These are phyloP conservation scores for Orthosia cruda DNA, from an alignment of 2,888 invertebrate species.

Conservation along the genomic window DNA sequence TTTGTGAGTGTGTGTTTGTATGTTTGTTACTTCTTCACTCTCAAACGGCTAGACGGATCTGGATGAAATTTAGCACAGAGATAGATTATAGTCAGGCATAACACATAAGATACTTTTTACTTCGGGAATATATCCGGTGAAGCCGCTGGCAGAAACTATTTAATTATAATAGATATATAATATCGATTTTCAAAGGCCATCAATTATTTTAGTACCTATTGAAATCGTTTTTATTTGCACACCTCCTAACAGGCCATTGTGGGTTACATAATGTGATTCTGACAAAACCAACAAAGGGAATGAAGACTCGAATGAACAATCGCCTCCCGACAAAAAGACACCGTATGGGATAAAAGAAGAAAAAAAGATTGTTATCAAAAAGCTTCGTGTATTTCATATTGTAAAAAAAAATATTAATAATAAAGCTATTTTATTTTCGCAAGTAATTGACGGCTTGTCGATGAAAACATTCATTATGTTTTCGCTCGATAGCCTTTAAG, in stretches of 20 bases:
- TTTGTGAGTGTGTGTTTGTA: too few relatives aligned
- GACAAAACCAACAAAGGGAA: slow-evolving; percentile 22
- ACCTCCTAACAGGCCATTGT: slow-evolving; percentile 31
- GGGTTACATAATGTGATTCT: slow-evolving; percentile 5
- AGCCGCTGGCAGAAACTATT: too few relatives aligned
- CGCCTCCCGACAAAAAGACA: slow-evolving; percentile 9
- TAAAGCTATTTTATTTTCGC: neutral
- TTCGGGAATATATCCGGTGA: too few relatives aligned
- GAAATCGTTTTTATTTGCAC: slow-evolving; percentile 27
- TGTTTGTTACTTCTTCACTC: too few relatives aligned
- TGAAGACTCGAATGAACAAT: slow-evolving; percentile 5
- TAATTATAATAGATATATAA: neutral
- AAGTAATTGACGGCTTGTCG: neutral
- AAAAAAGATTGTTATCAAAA: slow-evolving; percentile 1
- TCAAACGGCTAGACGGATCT: too few relatives aligned
- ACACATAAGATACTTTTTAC: too few relatives aligned
- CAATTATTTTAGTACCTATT: slow-evolving; percentile 35
- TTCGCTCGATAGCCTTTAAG: slow-evolving; percentile 1
- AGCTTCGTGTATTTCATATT: neutral
- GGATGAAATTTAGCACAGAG: too few relatives aligned
- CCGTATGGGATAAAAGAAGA: neutral
- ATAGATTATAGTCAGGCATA: too few relatives aligned
- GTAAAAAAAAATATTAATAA: neutral
- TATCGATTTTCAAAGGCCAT: slow-evolving; percentile 33
- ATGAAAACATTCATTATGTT: slow-evolving; percentile 33